Percentiles rank a stretch among this genome's conserved stretches.
phyloP scores from a whole-genome alignment of 2,113 vertebrate species.

The Thryonomys swinderianus region DNA sequence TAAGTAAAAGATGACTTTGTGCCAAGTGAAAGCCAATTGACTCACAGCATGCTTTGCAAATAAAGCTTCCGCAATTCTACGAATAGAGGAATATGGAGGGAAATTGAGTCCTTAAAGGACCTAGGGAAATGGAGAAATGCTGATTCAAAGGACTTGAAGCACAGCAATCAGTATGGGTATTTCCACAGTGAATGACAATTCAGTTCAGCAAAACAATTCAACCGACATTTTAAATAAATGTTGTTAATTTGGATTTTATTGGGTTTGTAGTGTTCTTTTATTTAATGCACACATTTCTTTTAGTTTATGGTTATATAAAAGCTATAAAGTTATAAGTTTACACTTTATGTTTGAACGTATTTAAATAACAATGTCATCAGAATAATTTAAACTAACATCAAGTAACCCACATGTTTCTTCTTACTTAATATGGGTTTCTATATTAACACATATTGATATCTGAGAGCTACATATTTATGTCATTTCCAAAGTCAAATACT shows the following conservation, averaged over 20 bases:
- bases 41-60: conserved; percentile 46
- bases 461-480: not conserved
- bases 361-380: conserved; percentile 64
- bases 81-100: not conserved
- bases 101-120: conserved; percentile 9
- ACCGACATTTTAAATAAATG: conserved; percentile 67
- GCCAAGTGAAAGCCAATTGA: conserved; percentile 54
- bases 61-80: not conserved
- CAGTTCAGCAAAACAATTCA: conserved; percentile 7
- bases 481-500: conserved; percentile 17
- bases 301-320: conserved; percentile 59
- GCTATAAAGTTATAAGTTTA: conserved; percentile 46
- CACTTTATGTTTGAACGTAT: conserved; percentile 62
- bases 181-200: not conserved
- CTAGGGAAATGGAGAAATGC: not conserved
- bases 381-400: conserved; percentile 59
- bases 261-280: conserved; percentile 54
- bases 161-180: not conserved
- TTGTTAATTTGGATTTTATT: conserved; percentile 68
- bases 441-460: not conserved
- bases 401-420: not conserved
- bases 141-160: not conserved
- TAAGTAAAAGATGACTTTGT: conserved; percentile 60
- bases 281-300: conserved; percentile 65
- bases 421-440: not conserved